Percentiles rank a stretch among this genome's conserved stretches.
phyloP scores from a whole-genome alignment of 2,888 invertebrate genomes.

The Noctua janthe region DNA sequence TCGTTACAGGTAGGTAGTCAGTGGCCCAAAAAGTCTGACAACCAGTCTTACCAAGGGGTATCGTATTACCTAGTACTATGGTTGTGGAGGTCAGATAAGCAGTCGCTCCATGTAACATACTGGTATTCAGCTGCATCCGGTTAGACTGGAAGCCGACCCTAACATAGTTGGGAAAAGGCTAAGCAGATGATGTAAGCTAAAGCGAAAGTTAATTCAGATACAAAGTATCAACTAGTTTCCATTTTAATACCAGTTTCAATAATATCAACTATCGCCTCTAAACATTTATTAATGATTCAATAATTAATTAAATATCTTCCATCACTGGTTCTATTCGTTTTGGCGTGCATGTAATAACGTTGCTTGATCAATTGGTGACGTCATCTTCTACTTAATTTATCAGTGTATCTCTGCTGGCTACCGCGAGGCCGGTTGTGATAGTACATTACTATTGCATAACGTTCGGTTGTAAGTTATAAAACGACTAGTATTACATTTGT shows the following conservation, averaged over 20 bases:
- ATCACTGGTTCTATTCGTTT: constrained; percentile 23
- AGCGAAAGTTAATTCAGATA: constrained; percentile 12
- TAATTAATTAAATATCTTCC: constrained; percentile 7
- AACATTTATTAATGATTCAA: constrained; percentile 18
- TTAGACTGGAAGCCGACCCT: too few species aligned
- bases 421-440: constrained; percentile 71
- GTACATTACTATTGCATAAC: constrained; percentile 76
- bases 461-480: constrained; percentile 74
- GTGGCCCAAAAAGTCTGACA: too few species aligned
- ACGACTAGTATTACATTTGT: constrained; percentile 78
- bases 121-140: too few species aligned
- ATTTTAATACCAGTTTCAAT: constrained; percentile 1
- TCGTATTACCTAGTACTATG: too few species aligned
- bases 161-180: too few species aligned
- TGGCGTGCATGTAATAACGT: constrained; percentile 48
- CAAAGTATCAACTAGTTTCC: constrained; percentile 30
- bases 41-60: too few species aligned
- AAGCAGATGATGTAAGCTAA: too few species aligned
- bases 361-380: constrained; percentile 60
- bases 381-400: constrained; percentile 54
- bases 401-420: constrained; percentile 68
- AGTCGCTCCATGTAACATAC: too few species aligned
- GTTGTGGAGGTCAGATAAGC: too few species aligned
- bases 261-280: constrained; percentile 22
- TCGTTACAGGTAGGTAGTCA: too few species aligned